These are phyloP conservation scores for Propsilocerus akamusi DNA, from an alignment of 1,140 invertebrate genomes.

Conservation along the genomic window DNA sequence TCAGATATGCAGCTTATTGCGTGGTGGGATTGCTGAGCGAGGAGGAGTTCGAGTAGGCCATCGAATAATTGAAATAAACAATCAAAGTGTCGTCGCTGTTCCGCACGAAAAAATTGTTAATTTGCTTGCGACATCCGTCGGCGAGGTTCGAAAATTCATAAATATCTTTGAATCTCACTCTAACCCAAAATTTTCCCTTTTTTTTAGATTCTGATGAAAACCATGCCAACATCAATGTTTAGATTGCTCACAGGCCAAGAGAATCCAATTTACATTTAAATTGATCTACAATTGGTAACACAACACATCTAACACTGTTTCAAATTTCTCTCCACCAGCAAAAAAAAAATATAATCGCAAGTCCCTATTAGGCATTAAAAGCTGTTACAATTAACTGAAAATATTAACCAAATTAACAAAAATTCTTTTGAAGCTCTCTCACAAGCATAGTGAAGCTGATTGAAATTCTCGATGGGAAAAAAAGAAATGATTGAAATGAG, in stretches of 20 bases:
- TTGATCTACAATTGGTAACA: no score
- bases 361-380: no score
- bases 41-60: conserved; percentile 97
- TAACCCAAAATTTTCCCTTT: conserved; percentile 1
- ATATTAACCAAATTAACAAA: no score
- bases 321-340: no score
- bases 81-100: conserved; percentile 96
- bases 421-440: no score
- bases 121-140: conserved; percentile 92
- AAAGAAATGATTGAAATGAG: no score
- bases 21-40: conserved; percentile 95
- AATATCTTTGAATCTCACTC: background rate
- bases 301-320: no score
- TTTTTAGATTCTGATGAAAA: conserved; percentile 96
- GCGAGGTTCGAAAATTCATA: conserved; percentile 53
- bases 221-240: conserved; percentile 99
- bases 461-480: no score
- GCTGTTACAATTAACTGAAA: no score
- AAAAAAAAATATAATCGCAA: no score
- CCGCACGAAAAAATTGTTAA: conserved; percentile 99
- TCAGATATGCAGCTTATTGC: conserved; percentile 90
- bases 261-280: conserved; percentile 93
- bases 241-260: conserved; percentile 96
- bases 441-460: no score
- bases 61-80: conserved; percentile 98